Conservation (phyloP, 2,113 vertebrate species). For the Chionodraco myersi region DNA sequence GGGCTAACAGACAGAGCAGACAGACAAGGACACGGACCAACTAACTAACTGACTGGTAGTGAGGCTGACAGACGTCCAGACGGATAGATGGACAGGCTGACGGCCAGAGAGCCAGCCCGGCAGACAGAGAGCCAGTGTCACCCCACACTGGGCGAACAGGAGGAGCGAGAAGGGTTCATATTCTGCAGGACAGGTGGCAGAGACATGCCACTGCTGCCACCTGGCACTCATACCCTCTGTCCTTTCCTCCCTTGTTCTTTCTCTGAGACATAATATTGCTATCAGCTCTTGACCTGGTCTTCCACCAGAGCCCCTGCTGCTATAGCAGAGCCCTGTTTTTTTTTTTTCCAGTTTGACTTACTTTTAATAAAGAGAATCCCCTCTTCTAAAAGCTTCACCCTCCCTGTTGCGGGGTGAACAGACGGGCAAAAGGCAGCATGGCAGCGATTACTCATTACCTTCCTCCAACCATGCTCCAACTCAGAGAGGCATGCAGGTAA, state of each 20-base stretch:
- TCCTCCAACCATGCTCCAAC: constrained; percentile 29
- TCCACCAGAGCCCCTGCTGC: constrained; percentile 53
- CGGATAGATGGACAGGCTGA: constrained; percentile 71
- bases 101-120: constrained; percentile 65
- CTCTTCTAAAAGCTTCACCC: constrained; percentile 37
- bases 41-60: constrained; percentile 49
- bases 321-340: constrained; percentile 15
- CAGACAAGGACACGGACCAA: constrained; percentile 34
- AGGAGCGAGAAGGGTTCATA: constrained; percentile 71
- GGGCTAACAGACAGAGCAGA: constrained; percentile 46
- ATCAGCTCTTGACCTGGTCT: constrained; percentile 72
- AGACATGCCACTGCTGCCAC: constrained; percentile 78
- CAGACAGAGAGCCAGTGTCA: constrained; percentile 74
- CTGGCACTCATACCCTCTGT: constrained; percentile 69
- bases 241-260: constrained; percentile 53
- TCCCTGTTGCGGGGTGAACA: constrained; percentile 8
- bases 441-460: constrained; percentile 38
- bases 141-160: constrained; percentile 80
- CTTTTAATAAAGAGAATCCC: constrained; percentile 38
- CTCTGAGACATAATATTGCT: constrained; percentile 69
- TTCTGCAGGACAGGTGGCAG: constrained; percentile 80
- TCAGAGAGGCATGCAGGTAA: constrained; percentile 56
- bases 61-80: constrained; percentile 68
- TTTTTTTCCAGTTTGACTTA: constrained; percentile 40
- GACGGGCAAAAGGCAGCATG: constrained; percentile 49